Conservation (phyloP, 2,888 invertebrate genomes). For the Adelphocoris suturalis region DNA sequence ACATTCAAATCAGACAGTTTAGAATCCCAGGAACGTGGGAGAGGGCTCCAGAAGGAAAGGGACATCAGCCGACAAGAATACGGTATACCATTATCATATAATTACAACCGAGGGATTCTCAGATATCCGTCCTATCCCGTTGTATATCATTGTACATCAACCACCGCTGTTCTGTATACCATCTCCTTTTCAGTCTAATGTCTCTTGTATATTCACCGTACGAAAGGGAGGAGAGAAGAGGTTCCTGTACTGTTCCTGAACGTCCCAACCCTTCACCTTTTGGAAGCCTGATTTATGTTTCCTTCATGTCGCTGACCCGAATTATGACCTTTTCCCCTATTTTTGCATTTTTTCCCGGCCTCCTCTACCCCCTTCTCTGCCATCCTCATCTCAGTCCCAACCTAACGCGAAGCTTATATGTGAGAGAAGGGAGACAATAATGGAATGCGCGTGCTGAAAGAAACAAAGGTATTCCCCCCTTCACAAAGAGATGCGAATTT, state of each 20-base stretch:
- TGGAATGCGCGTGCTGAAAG: conserved; percentile 56
- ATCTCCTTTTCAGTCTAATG: conserved; percentile 26
- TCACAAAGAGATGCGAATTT: conserved; percentile 41
- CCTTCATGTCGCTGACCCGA: conserved; percentile 59
- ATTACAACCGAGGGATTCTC: conserved; percentile 18
- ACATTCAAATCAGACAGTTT: conserved; percentile 31
- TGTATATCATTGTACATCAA: conserved; percentile 24
- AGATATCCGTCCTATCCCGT: conserved; percentile 24
- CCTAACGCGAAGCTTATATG: background rate
- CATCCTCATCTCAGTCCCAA: background rate
- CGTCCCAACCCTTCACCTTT: conserved; percentile 49
- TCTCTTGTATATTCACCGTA: conserved; percentile 20
- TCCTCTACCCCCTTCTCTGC: background rate
- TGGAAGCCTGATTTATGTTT: conserved; percentile 58
- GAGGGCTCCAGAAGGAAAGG: background rate
- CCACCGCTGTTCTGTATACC: background rate
- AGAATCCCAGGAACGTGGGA: background rate
- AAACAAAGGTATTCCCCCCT: conserved; percentile 46
- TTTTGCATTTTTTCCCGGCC: background rate
- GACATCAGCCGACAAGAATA: conserved; percentile 21
- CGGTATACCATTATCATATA: conserved; percentile 33
- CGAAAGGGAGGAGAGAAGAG: background rate
- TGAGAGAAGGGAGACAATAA: conserved; percentile 41
- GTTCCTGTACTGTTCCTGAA: background rate
- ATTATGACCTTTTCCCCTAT: conserved; percentile 5